Evolutionary conservation across 1,140 invertebrate genomes (phyloP).

Genomic region (Temnothorax nylanderi): DNA sequence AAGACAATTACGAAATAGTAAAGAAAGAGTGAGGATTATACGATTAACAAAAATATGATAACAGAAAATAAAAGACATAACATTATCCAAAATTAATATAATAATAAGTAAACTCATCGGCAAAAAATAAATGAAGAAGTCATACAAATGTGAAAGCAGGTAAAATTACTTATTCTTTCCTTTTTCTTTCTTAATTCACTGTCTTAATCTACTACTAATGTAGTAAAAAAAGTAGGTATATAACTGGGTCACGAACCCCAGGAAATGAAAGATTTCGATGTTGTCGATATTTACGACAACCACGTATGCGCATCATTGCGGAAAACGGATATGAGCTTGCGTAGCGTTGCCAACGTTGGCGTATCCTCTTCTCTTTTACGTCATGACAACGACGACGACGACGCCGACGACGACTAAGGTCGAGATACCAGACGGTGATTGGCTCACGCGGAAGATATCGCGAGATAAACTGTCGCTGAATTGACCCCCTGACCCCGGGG

Average conservation of each 20-base stretch:
- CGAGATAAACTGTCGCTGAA: slow-evolving; percentile 62
- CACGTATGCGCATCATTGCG: not conserved
- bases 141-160: not conserved
- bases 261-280: not conserved
- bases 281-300: not conserved
- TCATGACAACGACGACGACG: slow-evolving; percentile 50
- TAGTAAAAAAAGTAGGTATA: not conserved
- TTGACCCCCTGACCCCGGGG: slow-evolving; percentile 70
- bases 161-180: not conserved
- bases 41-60: not conserved
- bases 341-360: not conserved
- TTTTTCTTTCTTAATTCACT: not conserved
- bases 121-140: not conserved
- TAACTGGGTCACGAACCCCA: not conserved
- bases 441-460: slow-evolving; percentile 69
- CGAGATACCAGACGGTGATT: slow-evolving; percentile 71
- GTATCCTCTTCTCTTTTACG: slow-evolving; percentile 44
- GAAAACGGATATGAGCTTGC: not conserved
- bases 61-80: not conserved
- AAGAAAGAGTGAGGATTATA: not conserved
- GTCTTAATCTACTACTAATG: not conserved
- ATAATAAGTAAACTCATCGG: not conserved
- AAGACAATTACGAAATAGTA: not conserved
- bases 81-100: not conserved
- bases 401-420: slow-evolving; percentile 52